A percentile compares a stretch with the other conserved stretches of the same genome.
Evolutionary conservation across 2,113 vertebrate genomes (phyloP).

Genomic region (Empidonax traillii): DNA sequence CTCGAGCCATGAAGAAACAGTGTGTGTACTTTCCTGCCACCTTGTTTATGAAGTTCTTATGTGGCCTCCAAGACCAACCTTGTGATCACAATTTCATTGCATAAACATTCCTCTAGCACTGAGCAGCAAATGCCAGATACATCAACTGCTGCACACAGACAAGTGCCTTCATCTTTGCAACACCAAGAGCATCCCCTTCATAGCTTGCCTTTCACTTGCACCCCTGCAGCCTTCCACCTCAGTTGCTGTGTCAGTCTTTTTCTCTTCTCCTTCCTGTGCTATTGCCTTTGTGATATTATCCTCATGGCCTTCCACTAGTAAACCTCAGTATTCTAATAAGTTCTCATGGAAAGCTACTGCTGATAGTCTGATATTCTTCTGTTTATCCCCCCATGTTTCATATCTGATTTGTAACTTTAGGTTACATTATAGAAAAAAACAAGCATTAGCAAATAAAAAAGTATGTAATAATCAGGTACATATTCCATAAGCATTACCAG

Average conservation of each 20-base stretch:
- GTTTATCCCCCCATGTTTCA: not conserved
- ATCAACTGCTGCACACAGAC: not conserved
- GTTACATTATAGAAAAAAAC: not conserved
- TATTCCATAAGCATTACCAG: rapidly evolving
- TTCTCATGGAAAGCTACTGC: not conserved
- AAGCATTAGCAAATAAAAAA: not conserved
- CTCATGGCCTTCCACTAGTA: not conserved
- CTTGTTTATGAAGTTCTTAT: not conserved
- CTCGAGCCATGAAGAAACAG: not conserved
- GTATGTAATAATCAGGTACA: not conserved
- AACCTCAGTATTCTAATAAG: not conserved
- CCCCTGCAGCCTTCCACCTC: not conserved
- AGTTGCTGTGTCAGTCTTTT: not conserved
- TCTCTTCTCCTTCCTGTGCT: not conserved
- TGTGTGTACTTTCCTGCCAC: not conserved
- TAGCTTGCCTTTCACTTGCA: not conserved
- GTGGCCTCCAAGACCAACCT: not conserved
- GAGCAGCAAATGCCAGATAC: not conserved
- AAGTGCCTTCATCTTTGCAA: not conserved
- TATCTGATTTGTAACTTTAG: not conserved
- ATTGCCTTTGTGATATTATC: not conserved
- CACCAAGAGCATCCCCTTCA: not conserved
- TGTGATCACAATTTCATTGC: not conserved
- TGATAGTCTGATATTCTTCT: not conserved
- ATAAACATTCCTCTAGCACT: not conserved